Evolutionary conservation across 2,113 vertebrate genomes (phyloP), one percentile per base, ranked within the genome.

Genomic region (Polypterus senegalus): DNA sequence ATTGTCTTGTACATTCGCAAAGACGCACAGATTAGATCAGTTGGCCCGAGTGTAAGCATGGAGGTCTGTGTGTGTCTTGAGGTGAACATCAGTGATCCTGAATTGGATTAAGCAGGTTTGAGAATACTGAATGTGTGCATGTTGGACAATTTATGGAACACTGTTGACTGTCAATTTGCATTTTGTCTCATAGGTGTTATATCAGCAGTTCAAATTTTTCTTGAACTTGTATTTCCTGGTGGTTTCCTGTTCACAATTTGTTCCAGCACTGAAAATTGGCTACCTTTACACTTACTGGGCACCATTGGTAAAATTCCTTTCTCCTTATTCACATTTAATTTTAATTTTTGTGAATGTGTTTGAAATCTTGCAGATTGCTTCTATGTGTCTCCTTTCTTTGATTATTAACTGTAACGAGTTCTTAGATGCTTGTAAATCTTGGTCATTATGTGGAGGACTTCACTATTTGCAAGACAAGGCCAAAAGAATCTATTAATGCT

Each of bases 141-240:
- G 46, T 46, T 49, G 47, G 3, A 54, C 46, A 52, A 1, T 27
- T 54, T 54, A 8, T 1, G 5, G 45, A 59, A 10, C 51, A 48
- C 6, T 64, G 44, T 57, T 43, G 44, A 58, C 49, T 49, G 1
- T 64, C 3, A 10, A 61, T 68, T 4, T 70, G 71, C 73, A 67
- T 43, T 61, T 54, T 75, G 59, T 67, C 61, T 84, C 88, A 76
- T 82, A 98, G 95, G 94, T 98, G 85, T 89, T 99, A 59, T 98
- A 95, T 81, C 93, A 98, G 81, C 95, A 98, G 74, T 99, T 99
- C 91, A 99, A 98, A 87, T 95, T 99, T 88, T 99, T 99, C 87
- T 85, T 99, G 84, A 99, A 99, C 74, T 87, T 99, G 70, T 99
- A 98, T 83, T 99, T 98, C 72, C 88, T 99, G 80, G 75, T 97